A percentile compares a stretch with the other conserved stretches of the same genome.
Evolutionary conservation across 2,888 invertebrate species (phyloP).

Genomic region (Panopea generosa): DNA sequence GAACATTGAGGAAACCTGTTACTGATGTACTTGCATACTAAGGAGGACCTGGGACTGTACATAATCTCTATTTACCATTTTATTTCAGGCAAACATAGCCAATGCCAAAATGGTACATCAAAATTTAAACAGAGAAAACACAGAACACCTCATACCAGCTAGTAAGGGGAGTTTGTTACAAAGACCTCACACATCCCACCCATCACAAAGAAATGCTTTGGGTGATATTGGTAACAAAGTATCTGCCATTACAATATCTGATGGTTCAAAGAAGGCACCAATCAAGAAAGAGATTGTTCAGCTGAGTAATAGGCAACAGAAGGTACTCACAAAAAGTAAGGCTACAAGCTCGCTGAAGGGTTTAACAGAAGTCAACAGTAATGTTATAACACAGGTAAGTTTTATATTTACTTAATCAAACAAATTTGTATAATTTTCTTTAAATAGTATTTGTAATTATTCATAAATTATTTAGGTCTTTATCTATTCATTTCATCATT

Average conservation of each 20-base stretch:
- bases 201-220: constrained; percentile 74
- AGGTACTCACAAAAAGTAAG: constrained; percentile 63
- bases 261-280: constrained; percentile 68
- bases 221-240: constrained; percentile 82
- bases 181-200: constrained; percentile 64
- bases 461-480: too few species aligned
- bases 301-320: constrained; percentile 47
- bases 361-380: constrained; percentile 49
- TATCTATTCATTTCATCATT: too few species aligned
- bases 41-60: background rate
- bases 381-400: constrained; percentile 13
- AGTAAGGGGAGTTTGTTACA: constrained; percentile 47
- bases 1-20: too few species aligned
- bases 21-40: too few species aligned
- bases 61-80: background rate
- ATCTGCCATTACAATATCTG: constrained; percentile 71
- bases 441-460: too few species aligned
- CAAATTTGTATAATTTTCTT: too few species aligned
- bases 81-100: constrained; percentile 52
- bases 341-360: constrained; percentile 60
- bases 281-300: constrained; percentile 77
- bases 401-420: too few species aligned
- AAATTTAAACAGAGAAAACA: constrained; percentile 65
- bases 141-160: constrained; percentile 57
- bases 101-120: constrained; percentile 61